These are phyloP conservation scores for Tachycineta bicolor DNA, from an alignment of 2,113 vertebrate genomes.

Conservation along the genomic window DNA sequence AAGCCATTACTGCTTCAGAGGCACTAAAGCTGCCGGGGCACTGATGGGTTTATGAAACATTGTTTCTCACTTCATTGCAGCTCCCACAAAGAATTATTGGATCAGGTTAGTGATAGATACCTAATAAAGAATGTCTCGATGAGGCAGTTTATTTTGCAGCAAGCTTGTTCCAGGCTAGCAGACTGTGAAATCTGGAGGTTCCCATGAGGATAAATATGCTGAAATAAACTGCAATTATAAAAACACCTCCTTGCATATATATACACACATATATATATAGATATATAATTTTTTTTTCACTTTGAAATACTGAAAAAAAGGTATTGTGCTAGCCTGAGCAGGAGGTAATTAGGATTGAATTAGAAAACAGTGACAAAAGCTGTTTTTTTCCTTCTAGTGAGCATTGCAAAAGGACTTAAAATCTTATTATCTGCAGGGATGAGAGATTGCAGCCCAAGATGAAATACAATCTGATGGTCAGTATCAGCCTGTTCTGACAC, in stretches of 20 bases:
- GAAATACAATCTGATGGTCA: not conserved
- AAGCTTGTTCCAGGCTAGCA: constrained; percentile 40
- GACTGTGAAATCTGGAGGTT: constrained; percentile 51
- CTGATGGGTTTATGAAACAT: constrained; percentile 69
- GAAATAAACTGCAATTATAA: constrained; percentile 37
- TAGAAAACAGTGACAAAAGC: not conserved
- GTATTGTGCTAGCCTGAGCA: not conserved
- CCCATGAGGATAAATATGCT: constrained; percentile 51
- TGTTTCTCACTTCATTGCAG: constrained; percentile 66
- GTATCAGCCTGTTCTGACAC: not conserved
- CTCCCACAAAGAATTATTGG: constrained; percentile 58
- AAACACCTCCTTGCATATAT: not conserved
- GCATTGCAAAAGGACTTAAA: not conserved
- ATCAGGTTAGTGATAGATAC: constrained; percentile 50
- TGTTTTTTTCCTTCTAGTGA: not conserved
- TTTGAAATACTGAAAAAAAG: not conserved
- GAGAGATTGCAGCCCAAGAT: not conserved
- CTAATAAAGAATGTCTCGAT: constrained; percentile 55
- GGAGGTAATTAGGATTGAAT: not conserved
- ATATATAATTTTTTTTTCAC: not conserved
- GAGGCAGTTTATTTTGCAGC: constrained; percentile 56
- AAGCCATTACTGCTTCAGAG: constrained; percentile 19
- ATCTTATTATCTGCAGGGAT: not conserved
- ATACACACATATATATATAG: too few relatives aligned
- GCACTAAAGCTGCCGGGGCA: constrained; percentile 55